A percentile compares a stretch with the other conserved stretches of the same genome.
Conservation (phyloP, 2,888 invertebrate species). For the Ochlodes sylvanus region DNA sequence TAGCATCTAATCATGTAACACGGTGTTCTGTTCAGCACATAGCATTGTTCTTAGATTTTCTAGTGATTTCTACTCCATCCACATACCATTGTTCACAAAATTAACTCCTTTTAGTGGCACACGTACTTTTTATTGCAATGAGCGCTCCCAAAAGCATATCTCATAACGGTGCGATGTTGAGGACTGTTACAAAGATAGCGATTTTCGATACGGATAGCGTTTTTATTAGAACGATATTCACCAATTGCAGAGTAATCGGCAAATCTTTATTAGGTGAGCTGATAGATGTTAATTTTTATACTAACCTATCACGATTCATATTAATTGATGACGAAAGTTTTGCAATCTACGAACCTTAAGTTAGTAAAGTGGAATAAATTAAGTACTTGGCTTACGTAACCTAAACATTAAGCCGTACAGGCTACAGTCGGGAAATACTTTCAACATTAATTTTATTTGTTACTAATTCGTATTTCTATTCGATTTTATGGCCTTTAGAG, state of each 20-base stretch:
- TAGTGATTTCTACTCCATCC: constrained; percentile 29
- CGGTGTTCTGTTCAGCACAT: constrained; percentile 22
- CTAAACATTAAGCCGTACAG: constrained; percentile 12
- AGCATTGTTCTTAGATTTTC: constrained; percentile 29
- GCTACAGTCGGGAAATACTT: constrained; percentile 18
- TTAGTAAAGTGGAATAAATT: constrained; percentile 5
- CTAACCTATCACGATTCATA: neutral
- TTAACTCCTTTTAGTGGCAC: constrained; percentile 23
- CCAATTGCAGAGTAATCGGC: neutral
- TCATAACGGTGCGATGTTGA: constrained; percentile 6
- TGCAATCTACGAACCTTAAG: constrained; percentile 5
- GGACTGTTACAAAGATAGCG: constrained; percentile 12
- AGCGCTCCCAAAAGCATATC: constrained; percentile 14
- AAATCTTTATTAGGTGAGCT: neutral
- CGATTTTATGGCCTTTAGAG: constrained; percentile 10
- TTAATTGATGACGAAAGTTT: constrained; percentile 8
- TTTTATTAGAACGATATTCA: constrained; percentile 4
- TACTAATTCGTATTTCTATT: constrained; percentile 18
- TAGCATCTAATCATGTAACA: constrained; percentile 21
- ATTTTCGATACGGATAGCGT: constrained; percentile 4
- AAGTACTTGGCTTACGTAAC: constrained; percentile 26
- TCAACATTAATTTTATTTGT: constrained; percentile 29
- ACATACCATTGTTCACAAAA: constrained; percentile 25
- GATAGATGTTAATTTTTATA: neutral
- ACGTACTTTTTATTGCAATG: constrained; percentile 15